Conservation (phyloP, 2,113 vertebrate species). For the Sula dactylatra region DNA sequence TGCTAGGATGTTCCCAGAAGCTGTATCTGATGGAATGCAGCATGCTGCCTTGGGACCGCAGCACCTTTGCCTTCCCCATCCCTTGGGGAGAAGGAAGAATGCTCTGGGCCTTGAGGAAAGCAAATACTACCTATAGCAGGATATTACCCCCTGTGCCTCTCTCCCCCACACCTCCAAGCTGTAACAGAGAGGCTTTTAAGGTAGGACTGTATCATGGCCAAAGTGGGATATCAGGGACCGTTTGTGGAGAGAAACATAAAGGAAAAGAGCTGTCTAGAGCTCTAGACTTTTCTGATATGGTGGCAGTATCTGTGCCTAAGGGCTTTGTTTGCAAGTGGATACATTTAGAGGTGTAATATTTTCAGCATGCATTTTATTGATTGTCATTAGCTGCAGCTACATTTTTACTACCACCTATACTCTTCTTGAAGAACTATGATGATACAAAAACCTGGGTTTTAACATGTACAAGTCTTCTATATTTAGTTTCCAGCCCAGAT, state of each 20-base stretch:
- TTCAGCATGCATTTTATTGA: background rate
- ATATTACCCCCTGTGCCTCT: rapidly evolving
- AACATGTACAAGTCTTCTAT: background rate
- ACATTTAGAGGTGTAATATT: rapidly evolving
- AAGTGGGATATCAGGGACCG: rapidly evolving
- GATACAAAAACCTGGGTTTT: background rate
- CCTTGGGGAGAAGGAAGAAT: background rate
- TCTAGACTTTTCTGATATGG: rapidly evolving
- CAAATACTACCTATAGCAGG: background rate
- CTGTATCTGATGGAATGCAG: background rate
- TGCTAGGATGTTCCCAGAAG: background rate
- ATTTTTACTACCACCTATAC: background rate
- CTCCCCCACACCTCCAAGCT: too few relatives aligned
- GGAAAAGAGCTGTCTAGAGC: background rate
- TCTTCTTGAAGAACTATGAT: background rate
- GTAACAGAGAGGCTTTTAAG: background rate
- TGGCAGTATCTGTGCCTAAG: too few relatives aligned
- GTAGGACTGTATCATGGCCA: too few relatives aligned
- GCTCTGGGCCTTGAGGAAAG: background rate
- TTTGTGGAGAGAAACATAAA: background rate
- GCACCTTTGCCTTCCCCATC: background rate
- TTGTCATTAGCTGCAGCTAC: background rate
- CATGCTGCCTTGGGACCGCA: rapidly evolving
- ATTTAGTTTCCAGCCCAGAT: background rate
- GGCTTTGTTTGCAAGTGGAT: background rate